Evolutionary conservation across 2,797 vertebrate species (phyloP).

Genomic region (Glyptemys insculpta): DNA sequence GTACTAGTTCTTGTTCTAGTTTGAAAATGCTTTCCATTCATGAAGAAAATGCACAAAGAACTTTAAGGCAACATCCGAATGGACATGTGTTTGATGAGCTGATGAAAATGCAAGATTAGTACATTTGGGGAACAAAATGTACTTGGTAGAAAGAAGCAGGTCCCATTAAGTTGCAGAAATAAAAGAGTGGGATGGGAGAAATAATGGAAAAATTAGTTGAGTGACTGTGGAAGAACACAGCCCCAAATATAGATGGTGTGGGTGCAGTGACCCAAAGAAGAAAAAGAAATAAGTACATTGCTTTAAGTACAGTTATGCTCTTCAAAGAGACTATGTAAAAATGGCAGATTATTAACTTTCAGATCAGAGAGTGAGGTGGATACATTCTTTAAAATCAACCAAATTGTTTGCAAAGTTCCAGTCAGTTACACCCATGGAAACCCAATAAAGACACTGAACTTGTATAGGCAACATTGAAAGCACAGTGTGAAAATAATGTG

Average conservation of each 20-base stretch:
- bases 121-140: neutral
- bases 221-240: neutral
- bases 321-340: neutral
- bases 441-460: neutral
- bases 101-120: neutral
- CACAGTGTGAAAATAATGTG: neutral
- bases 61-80: neutral
- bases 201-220: neutral
- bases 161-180: neutral
- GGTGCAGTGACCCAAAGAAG: neutral
- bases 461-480: neutral
- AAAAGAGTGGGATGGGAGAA: conserved; percentile 17
- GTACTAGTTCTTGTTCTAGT: neutral
- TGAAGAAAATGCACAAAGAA: neutral
- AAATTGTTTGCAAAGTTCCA: neutral
- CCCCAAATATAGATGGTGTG: neutral
- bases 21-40: neutral
- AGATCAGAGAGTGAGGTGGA: neutral
- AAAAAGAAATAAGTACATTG: neutral
- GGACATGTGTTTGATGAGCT: neutral
- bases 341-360: neutral
- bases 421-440: neutral
- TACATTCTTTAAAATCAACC: neutral
- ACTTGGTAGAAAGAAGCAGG: neutral
- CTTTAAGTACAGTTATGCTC: neutral